Evolutionary conservation across 2,797 vertebrate species (phyloP).

Genomic region (Psittacula derbiana): DNA sequence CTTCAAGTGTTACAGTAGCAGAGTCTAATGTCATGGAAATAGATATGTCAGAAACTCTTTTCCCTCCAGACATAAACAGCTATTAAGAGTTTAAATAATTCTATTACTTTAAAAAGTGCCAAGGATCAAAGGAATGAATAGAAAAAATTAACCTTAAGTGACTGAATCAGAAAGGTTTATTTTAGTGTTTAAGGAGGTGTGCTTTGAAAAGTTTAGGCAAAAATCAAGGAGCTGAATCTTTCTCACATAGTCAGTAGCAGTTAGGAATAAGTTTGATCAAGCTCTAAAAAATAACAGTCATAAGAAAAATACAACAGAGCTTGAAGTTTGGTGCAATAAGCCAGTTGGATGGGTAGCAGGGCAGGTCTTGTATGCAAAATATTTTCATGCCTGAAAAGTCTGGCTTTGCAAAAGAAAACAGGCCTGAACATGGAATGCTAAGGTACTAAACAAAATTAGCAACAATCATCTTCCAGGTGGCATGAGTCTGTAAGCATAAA

Average conservation of each 20-base stretch:
- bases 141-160: background rate
- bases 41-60: background rate
- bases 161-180: background rate
- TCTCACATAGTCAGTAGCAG: background rate
- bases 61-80: background rate
- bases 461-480: background rate
- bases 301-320: background rate
- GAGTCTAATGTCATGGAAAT: background rate
- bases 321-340: background rate
- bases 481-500: background rate
- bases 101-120: background rate
- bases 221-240: background rate
- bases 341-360: background rate
- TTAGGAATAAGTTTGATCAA: background rate
- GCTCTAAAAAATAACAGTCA: background rate
- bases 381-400: background rate
- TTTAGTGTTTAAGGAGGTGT: background rate
- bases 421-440: background rate
- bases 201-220: background rate
- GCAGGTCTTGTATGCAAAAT: background rate
- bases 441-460: background rate
- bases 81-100: background rate
- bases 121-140: background rate
- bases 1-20: background rate
- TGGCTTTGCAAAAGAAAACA: background rate